phyloP scores from a whole-genome alignment of 1,140 invertebrate genomes.

The Apolygus lucorum region DNA sequence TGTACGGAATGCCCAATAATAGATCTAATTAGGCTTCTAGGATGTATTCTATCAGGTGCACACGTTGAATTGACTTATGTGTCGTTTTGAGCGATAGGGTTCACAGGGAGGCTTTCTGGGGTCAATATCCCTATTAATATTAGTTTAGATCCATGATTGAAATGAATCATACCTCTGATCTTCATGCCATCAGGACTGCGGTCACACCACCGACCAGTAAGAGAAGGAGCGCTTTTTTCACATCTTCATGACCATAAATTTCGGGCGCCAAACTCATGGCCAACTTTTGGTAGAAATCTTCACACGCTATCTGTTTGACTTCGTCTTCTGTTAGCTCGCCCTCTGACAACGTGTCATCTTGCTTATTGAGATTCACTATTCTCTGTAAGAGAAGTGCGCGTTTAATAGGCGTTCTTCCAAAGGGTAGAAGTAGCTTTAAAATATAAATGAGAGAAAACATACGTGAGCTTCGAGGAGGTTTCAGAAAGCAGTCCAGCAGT shows the following conservation, averaged over 20 bases:
- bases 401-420: background rate
- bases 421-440: background rate
- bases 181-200: constrained; percentile 74
- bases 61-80: too few species aligned
- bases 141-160: too few species aligned
- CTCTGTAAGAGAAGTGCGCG: constrained; percentile 24
- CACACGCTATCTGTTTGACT: constrained; percentile 60
- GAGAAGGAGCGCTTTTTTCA: constrained; percentile 93
- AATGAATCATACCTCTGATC: constrained; percentile 51
- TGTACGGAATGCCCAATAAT: too few species aligned
- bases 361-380: constrained; percentile 32
- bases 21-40: too few species aligned
- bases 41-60: too few species aligned
- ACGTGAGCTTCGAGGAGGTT: constrained; percentile 95
- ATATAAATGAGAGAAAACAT: constrained; percentile 37
- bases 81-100: too few species aligned
- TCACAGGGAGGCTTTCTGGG: too few species aligned
- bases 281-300: constrained; percentile 88
- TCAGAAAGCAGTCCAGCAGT: constrained; percentile 82
- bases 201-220: constrained; percentile 91
- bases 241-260: constrained; percentile 97
- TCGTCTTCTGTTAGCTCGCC: constrained; percentile 74
- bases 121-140: too few species aligned
- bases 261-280: constrained; percentile 93
- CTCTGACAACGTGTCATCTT: constrained; percentile 60